phyloP scores from a whole-genome alignment of 1,140 invertebrate species.

The Heliconius congener region DNA sequence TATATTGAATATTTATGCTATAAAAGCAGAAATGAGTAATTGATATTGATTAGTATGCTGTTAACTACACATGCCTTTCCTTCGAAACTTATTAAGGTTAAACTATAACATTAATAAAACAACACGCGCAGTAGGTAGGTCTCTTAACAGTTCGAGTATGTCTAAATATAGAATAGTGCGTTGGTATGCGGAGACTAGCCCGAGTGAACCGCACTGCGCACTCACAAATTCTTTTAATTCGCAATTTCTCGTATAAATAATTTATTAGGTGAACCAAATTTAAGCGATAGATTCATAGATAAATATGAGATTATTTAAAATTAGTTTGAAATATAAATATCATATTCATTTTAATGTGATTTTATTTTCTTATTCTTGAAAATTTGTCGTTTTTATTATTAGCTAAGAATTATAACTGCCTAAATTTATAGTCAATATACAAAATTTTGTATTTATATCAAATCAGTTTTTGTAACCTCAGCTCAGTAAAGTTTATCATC shows the following conservation, averaged over 20 bases:
- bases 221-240: constrained; percentile 34
- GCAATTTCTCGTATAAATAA: constrained; percentile 2
- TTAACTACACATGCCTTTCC: constrained; percentile 14
- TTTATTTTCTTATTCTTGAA: no score
- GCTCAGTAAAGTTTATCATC: no score
- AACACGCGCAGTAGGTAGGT: constrained; percentile 25
- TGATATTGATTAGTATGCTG: constrained; percentile 19
- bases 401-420: no score
- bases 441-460: no score
- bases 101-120: constrained; percentile 19
- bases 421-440: no score
- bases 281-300: not conserved
- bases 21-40: constrained; percentile 7
- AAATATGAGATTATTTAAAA: not conserved
- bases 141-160: constrained; percentile 43
- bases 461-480: no score
- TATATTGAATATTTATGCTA: not conserved
- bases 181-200: constrained; percentile 51
- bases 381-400: no score
- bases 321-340: not conserved
- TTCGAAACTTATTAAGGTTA: constrained; percentile 21
- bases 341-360: not conserved
- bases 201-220: constrained; percentile 34
- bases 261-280: not conserved
- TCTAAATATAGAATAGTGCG: constrained; percentile 58